A percentile compares a stretch with the other conserved stretches of the same genome.
These are phyloP conservation scores for Pristionchus maxplancki DNA, from an alignment of 2,888 invertebrate species.

Conservation along the genomic window DNA sequence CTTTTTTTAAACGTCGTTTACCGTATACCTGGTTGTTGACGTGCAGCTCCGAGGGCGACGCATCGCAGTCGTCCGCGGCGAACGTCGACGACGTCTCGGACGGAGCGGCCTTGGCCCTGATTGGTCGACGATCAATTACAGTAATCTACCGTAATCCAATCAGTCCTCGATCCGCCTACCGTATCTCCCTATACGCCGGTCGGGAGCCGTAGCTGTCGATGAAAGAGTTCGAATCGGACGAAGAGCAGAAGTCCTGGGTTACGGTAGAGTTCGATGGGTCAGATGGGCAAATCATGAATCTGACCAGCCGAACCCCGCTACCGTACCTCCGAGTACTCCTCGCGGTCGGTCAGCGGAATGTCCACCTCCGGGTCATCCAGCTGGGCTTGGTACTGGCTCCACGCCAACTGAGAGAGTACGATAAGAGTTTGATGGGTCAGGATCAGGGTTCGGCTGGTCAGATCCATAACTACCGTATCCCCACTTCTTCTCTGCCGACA, in stretches of 20 bases:
- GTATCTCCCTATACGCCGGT: background rate
- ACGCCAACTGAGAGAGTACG: background rate
- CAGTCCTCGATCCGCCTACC: background rate
- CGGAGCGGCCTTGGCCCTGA: background rate
- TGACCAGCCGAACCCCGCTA: background rate
- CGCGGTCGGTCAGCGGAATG: background rate
- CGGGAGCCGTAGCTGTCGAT: background rate
- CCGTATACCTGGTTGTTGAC: conserved; percentile 18
- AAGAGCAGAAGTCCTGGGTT: background rate
- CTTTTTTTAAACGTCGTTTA: no score
- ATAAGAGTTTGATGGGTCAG: no score
- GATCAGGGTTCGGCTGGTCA: background rate
- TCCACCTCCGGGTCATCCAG: conserved; percentile 8
- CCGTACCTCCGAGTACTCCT: conserved; percentile 4
- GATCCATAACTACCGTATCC: no score
- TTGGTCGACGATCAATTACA: background rate
- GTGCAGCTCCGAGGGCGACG: background rate
- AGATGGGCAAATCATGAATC: background rate
- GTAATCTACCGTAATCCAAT: background rate
- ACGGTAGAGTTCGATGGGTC: background rate
- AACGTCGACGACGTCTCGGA: no score
- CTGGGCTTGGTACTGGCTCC: background rate
- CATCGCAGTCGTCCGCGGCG: no score
- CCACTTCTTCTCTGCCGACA: no score
- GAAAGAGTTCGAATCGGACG: background rate